A percentile compares a stretch with the other conserved stretches of the same genome.
These are phyloP conservation scores for Lasioglossum leucozonium DNA, from an alignment of 2,888 invertebrate species.

Conservation along the genomic window DNA sequence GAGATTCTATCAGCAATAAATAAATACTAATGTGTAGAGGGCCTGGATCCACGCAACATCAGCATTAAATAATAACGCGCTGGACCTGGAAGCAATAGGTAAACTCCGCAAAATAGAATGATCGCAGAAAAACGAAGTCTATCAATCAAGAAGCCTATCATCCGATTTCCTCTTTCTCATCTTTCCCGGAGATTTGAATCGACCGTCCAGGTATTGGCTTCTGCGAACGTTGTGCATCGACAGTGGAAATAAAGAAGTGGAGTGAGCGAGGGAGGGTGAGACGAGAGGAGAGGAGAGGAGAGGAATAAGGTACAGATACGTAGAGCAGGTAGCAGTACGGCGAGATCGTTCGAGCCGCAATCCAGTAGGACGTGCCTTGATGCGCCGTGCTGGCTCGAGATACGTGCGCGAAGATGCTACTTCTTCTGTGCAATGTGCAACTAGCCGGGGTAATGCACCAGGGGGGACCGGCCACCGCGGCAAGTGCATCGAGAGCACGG, in stretches of 20 bases:
- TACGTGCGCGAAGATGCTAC: conserved; percentile 83
- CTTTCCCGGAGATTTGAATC: conserved; percentile 2
- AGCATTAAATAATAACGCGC: neutral
- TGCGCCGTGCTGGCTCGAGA: conserved; percentile 82
- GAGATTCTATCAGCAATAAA: no score
- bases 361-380: conserved; percentile 84
- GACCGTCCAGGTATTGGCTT: neutral
- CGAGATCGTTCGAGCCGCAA: conserved; percentile 80
- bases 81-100: neutral
- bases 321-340: conserved; percentile 75
- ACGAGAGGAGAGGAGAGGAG: neutral
- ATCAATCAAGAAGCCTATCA: neutral
- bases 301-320: conserved; percentile 44
- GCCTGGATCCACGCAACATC: no score
- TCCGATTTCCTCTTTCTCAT: neutral
- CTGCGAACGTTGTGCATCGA: neutral
- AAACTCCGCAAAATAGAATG: neutral
- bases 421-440: conserved; percentile 78
- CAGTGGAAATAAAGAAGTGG: conserved; percentile 5
- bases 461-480: conserved; percentile 65
- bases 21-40: no score
- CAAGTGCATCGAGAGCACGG: conserved; percentile 81
- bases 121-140: neutral
- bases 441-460: conserved; percentile 71
- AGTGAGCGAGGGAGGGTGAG: neutral